These are phyloP conservation scores for Eugnorisma glareosa DNA, from an alignment of 2,888 invertebrate species.

Conservation along the genomic window DNA sequence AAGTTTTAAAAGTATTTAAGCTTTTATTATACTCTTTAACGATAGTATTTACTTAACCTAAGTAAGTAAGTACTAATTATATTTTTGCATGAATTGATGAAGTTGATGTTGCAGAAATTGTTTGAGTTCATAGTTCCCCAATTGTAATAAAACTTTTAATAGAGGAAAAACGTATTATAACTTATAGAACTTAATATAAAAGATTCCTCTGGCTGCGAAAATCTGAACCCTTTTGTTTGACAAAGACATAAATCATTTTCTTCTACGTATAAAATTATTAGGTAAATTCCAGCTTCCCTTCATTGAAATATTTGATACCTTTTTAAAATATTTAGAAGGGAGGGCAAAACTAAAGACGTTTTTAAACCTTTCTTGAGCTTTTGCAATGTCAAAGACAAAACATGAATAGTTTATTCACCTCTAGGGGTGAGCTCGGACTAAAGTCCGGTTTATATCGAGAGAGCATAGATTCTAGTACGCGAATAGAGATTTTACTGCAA, in stretches of 20 bases:
- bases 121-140: neutral
- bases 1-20: neutral
- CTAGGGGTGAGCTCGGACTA: slow-evolving; percentile 16
- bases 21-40: neutral
- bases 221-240: neutral
- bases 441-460: slow-evolving; percentile 15
- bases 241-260: neutral
- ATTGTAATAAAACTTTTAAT: neutral
- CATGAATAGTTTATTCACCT: slow-evolving; percentile 56
- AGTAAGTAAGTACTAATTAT: neutral
- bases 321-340: slow-evolving; percentile 12
- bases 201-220: neutral
- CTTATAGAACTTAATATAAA: neutral
- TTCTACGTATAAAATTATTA: neutral
- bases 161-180: neutral
- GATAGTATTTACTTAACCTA: neutral
- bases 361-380: slow-evolving; percentile 12
- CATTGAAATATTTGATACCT: neutral
- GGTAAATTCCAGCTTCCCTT: neutral
- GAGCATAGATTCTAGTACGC: slow-evolving; percentile 10
- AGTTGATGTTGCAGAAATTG: neutral
- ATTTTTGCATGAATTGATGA: neutral
- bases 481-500: slow-evolving; percentile 12
- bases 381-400: slow-evolving; percentile 53
- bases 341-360: neutral